A percentile compares a stretch with the other conserved stretches of the same genome.
Evolutionary conservation across 2,113 vertebrate genomes (phyloP).

Genomic region (Elephantulus edwardii): DNA sequence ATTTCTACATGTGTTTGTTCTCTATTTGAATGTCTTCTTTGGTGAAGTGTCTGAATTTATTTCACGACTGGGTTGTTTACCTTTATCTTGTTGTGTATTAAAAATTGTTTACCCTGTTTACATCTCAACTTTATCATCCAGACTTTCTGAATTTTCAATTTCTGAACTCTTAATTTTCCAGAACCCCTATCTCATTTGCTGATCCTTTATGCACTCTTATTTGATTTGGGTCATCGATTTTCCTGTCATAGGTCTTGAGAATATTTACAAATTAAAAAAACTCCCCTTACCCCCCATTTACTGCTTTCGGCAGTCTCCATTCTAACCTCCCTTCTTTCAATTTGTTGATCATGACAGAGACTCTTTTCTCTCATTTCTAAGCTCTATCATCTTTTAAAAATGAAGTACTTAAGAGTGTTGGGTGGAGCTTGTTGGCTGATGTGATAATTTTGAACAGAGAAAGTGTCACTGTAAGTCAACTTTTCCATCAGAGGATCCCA

Average conservation of each 20-base stretch:
- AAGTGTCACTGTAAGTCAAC: not conserved
- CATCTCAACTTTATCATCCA: not conserved
- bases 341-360: not conserved
- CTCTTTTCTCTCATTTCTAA: not conserved
- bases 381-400: not conserved
- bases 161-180: not conserved
- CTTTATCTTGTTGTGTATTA: too few species aligned
- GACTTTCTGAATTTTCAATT: not conserved
- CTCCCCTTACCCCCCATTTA: not conserved
- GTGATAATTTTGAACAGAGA: not conserved
- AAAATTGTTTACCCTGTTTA: not conserved
- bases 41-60: too few species aligned
- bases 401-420: not conserved
- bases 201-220: too few species aligned
- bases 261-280: not conserved
- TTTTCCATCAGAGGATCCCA: not conserved
- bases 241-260: not conserved
- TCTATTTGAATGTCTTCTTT: too few species aligned
- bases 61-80: too few species aligned
- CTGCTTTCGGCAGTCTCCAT: not conserved
- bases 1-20: too few species aligned
- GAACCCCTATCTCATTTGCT: not conserved
- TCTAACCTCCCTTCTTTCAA: not conserved
- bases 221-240: not conserved
- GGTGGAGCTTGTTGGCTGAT: not conserved